Evolutionary conservation across 1,140 invertebrate species (phyloP), one percentile per base, ranked within the genome.

Genomic region (Kradibia gibbosae): DNA sequence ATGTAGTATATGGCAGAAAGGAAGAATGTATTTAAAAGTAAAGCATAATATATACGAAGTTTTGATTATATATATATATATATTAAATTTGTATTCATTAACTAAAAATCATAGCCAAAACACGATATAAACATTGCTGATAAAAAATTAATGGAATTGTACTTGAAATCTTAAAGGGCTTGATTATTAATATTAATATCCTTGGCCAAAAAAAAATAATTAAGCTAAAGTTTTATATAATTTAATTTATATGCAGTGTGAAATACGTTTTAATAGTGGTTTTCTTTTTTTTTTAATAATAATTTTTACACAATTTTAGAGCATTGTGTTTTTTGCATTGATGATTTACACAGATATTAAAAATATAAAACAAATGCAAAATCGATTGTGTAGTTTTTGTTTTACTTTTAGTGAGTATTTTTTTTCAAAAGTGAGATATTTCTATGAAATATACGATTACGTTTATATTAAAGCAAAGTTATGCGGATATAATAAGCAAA

Each of bases 71-170:
- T 80, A 80, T n/a, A 57, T 25, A 25, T 65, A 57, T 42, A 60
- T 25, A 65, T n/a, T 39, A 57, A 77, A 71, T 70, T 34, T 31
- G 28, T 82, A 78, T 62, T 62, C 36, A 72, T 57, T 67, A 60
- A 31, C 73, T 53, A 67, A 36, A 50, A 78, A 65, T 53, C 22
- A 82, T 78, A 53, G 75, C 81, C 81, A 82, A 82, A 81, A 53
- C 78, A 82, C 48, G n/a, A 25, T n/a, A 31, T 3, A 25, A 48
- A 48, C 62, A 10, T 60, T 76, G 0, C 15, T 42, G 60, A 60
- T 36, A 25, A 2, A 62, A 28, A 74, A 65, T 60, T 25, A 31
- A 67, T 53, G 72, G 72, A 65, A 62, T 60, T 80, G 4, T 72
- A 72, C 1, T 39, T 53, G 34, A 2, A 22, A 53, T 22, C 22